phyloP scores from a whole-genome alignment of 2,113 vertebrate species.

The Ardeotis arabs region DNA sequence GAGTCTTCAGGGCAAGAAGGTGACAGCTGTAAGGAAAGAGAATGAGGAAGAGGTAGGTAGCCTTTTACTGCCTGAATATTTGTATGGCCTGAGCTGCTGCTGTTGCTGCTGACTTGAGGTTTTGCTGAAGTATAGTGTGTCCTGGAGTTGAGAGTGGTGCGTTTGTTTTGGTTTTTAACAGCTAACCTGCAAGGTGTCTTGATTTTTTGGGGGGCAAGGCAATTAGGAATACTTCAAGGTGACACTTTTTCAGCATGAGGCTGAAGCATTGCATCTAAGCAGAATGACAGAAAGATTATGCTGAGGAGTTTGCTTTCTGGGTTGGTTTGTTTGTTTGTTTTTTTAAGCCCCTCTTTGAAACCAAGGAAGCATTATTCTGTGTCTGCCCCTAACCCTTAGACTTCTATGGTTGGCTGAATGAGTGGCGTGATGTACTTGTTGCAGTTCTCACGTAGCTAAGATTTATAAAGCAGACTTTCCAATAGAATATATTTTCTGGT shows the following conservation, averaged over 20 bases:
- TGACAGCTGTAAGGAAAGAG: neutral
- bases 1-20: neutral
- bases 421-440: neutral
- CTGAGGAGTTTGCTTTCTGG: neutral
- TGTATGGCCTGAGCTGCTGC: neutral
- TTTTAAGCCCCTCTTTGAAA: neutral
- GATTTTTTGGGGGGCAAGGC: accelerated
- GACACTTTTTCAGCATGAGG: neutral
- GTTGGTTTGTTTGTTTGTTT: neutral
- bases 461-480: neutral
- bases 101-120: neutral
- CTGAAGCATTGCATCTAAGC: neutral
- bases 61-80: neutral
- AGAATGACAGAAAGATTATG: neutral
- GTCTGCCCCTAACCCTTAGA: neutral
- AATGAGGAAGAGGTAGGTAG: neutral
- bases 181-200: neutral
- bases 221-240: neutral
- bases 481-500: neutral
- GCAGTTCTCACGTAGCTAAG: neutral
- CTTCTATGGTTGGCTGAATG: neutral
- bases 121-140: neutral
- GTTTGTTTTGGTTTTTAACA: neutral
- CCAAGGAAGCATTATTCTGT: neutral
- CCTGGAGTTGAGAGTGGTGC: neutral